Conservation (phyloP, 2,113 vertebrate genomes). For the Anas platyrhynchos region DNA sequence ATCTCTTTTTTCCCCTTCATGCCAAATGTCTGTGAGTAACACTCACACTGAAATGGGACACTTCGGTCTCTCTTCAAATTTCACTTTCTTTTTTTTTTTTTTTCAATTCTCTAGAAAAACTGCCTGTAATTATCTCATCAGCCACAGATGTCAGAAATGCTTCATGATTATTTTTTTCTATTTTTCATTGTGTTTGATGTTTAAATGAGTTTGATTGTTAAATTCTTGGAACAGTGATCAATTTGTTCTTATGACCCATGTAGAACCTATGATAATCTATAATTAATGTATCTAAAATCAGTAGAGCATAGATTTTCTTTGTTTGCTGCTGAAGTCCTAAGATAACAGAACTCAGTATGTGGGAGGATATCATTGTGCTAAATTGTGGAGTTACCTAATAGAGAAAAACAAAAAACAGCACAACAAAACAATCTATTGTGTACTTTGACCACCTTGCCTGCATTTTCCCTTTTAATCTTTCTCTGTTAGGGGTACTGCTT, state of each 20-base stretch:
- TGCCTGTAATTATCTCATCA: neutral
- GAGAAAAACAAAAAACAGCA: neutral
- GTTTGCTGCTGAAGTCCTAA: neutral
- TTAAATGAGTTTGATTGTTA: neutral
- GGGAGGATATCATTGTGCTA: neutral
- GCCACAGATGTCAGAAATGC: neutral
- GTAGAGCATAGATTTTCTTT: slow-evolving; percentile 25
- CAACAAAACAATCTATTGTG: neutral
- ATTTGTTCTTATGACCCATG: neutral
- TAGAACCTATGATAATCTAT: neutral
- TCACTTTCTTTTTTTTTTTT: neutral
- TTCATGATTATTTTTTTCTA: neutral
- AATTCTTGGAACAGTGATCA: neutral
- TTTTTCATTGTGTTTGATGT: neutral
- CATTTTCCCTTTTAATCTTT: neutral
- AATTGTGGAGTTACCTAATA: neutral
- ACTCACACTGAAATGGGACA: neutral
- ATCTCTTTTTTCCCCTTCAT: neutral
- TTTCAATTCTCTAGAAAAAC: neutral
- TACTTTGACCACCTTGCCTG: neutral
- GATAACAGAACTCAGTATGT: neutral
- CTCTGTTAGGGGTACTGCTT: neutral
- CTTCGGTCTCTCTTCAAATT: neutral
- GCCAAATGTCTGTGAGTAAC: neutral
- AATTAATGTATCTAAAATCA: neutral